Evolutionary conservation across 2,797 vertebrate genomes (phyloP), one percentile per base, ranked within the genome.

Genomic region (Denticeps clupeoides): DNA sequence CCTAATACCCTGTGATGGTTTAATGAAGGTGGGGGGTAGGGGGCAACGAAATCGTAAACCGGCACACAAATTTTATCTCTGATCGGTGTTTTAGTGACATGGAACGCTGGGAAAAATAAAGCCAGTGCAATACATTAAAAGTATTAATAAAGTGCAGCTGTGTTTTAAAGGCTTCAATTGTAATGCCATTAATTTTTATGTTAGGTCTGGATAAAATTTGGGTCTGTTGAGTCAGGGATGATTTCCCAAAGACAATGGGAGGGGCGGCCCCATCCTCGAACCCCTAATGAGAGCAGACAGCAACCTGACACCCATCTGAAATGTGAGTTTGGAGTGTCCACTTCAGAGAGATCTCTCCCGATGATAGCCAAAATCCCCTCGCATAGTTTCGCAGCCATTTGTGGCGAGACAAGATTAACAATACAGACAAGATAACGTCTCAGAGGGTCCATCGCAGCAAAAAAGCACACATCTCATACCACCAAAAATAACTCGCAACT

Each of bases 291-390:
- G 40, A 31, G 31, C 44, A 29, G 41, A 50, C 23, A 32, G 48
- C 45, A 42, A 46, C 11, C 38, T 37, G 7, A 28, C 43, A 45
- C 33, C 26, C 40, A 35, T 22, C 45, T 41, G 47, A 48, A 47
- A 51, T 29, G 26, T 38, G 27, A 45, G 55, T 32, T 24, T 44
- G 28, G 45, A 54, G 52, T 44, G 51, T 45, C 55, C 49, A 51
- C 54, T 51, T 57, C 53, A 49, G 44, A 44, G 33, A 57, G 44
- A 33, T 60, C 27, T 15, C 41, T 15, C 10, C 7, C 7, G 8
- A 11, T 44, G 56, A 51, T 51, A 47, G 38, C 15, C 7, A 15
- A 41, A 45, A 48, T 40, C 46, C 11, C n/a, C n/a, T 33, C 51
- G 41, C 40, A 35, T 53, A 27, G n/a, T 27, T 43, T 31, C 15